Conservation (phyloP, 2,888 invertebrate genomes). For the Zygaena filipendulae region DNA sequence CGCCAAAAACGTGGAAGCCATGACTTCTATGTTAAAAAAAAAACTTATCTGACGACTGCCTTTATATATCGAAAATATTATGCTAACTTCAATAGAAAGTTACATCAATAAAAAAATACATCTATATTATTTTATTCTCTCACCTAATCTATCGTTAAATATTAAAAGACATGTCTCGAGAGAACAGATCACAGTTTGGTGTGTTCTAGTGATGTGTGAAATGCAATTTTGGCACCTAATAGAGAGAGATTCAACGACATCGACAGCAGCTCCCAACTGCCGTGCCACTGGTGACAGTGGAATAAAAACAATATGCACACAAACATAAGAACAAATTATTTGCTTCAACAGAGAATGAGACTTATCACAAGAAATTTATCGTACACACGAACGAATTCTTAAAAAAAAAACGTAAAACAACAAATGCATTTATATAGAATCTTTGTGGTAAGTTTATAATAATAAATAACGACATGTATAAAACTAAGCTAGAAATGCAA, state of each 20-base stretch:
- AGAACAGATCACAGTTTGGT: constrained; percentile 49
- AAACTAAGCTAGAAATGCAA: constrained; percentile 63
- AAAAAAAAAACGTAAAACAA: constrained; percentile 55
- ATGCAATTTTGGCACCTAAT: constrained; percentile 58
- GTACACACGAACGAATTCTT: constrained; percentile 48
- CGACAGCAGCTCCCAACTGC: constrained; percentile 17
- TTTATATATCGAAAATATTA: constrained; percentile 37
- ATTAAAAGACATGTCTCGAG: constrained; percentile 34
- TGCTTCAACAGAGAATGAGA: too few species aligned
- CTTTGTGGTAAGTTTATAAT: constrained; percentile 51
- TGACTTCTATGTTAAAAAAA: constrained; percentile 34
- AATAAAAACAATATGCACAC: constrained; percentile 1
- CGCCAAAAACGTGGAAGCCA: constrained; percentile 58
- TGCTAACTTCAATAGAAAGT: constrained; percentile 55
- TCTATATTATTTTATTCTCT: constrained; percentile 24
- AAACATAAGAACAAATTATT: constrained; percentile 3
- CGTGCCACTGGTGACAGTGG: too few species aligned
- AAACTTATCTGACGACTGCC: constrained; percentile 43
- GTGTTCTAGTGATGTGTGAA: constrained; percentile 35
- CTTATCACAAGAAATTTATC: constrained; percentile 59
- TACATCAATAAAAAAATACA: constrained; percentile 56
- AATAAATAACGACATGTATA: constrained; percentile 59
- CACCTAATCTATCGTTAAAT: constrained; percentile 41
- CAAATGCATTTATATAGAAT: constrained; percentile 55
- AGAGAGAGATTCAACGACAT: constrained; percentile 41